Evolutionary conservation across 2,113 vertebrate genomes (phyloP), one percentile per base, ranked within the genome.

Genomic region (Bubalus kerabau): DNA sequence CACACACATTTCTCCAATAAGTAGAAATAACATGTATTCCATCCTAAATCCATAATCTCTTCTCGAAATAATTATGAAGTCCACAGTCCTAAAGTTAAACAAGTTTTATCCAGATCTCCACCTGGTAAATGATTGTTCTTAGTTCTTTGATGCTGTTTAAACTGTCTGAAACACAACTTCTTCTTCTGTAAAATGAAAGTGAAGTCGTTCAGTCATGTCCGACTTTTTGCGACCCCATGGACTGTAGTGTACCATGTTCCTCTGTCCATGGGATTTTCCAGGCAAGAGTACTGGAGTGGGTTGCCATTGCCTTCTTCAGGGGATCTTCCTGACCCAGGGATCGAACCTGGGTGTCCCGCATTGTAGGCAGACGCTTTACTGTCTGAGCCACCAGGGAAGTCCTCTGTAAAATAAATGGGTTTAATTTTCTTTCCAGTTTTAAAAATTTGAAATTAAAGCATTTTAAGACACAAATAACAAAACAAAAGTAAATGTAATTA

Each of bases 301-400:
- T 5, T 67, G 64, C 64, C 64, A 67, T 36, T 36, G 36, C 64
- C n/a, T 36, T 67, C 64, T 36, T 17, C 64, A 67, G 17, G 32
- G 8, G 32, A 67, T 67, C 8, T 67, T 67, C n/a, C 64, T 67
- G n/a, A 67, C 64, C 32, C 64, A 67, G 64, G n/a, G 9, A 67
- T 67, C 2, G 2, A 67, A 67, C n/a, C 16, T 0, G 0, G 17
- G 64, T 67, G 17, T 67, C 17, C n/a, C 0, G 2, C 64, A 21
- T 11, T 21, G n/a, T 67, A 67, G 64, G 32, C 32, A 67, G n/a
- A 36, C 2, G 0, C 32, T 67, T 67, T 67, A 36, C 64, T 1
- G 0, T 21, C 32, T 36, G n/a, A 67, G 17, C 6, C 9, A 21
- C 64, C 64, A 36, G 64, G n/a, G n/a, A 36, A 67, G 32, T 94